A percentile compares a stretch with the other conserved stretches of the same genome.
phyloP scores from a whole-genome alignment of 2,797 vertebrate species.

The Perdix hodgsoniae region DNA sequence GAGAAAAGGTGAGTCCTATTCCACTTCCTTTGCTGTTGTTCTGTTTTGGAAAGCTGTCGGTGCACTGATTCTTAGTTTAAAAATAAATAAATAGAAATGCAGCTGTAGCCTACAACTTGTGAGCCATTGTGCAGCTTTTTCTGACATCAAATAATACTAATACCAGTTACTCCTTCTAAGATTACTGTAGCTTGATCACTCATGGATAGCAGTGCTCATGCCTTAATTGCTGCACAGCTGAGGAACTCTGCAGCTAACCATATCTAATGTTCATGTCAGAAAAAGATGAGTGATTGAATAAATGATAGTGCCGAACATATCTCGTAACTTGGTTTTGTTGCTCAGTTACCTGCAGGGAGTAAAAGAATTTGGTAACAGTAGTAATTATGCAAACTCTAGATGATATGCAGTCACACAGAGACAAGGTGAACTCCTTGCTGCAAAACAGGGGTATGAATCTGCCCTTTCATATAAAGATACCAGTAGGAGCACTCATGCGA shows the following conservation, averaged over 20 bases:
- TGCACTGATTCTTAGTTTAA: not conserved
- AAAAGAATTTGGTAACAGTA: not conserved
- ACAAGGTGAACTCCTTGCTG: not conserved
- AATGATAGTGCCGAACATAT: not conserved
- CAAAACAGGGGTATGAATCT: not conserved
- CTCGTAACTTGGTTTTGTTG: not conserved
- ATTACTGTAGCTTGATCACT: not conserved
- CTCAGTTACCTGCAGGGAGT: not conserved
- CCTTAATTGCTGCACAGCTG: not conserved
- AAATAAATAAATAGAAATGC: not conserved
- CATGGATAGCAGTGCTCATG: not conserved
- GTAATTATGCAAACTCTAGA: not conserved
- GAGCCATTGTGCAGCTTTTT: not conserved
- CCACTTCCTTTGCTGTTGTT: not conserved
- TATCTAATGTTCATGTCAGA: not conserved
- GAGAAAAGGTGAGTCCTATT: slow-evolving; percentile 91
- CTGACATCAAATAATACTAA: not conserved
- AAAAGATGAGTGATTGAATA: not conserved
- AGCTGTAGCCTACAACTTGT: not conserved
- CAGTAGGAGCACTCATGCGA: not conserved
- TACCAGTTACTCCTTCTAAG: not conserved
- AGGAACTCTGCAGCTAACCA: not conserved
- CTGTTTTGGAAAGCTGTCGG: not conserved
- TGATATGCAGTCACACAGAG: not conserved
- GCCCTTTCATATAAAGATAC: not conserved